Percentiles rank a stretch among this genome's conserved stretches.
Conservation (phyloP, 2,113 vertebrate genomes). For the Aegithalos caudatus region DNA sequence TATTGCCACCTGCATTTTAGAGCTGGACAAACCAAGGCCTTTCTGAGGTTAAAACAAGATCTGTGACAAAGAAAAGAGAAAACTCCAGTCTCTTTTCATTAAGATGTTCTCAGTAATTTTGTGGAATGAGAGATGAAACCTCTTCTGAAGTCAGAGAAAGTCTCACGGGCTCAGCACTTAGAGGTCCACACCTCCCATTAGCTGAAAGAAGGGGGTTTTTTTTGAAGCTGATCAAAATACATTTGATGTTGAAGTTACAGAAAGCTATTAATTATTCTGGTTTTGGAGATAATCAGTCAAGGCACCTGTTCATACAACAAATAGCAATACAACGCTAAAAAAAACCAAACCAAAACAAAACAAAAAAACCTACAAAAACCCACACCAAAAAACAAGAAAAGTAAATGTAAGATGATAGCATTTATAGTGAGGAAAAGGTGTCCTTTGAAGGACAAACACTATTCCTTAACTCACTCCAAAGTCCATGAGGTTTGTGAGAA, state of each 20-base stretch:
- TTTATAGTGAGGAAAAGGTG: neutral
- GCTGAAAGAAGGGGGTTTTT: neutral
- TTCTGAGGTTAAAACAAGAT: neutral
- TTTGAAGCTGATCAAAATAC: conserved; percentile 6
- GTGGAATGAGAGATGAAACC: neutral
- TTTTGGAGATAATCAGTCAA: neutral
- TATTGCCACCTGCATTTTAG: neutral
- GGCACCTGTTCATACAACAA: neutral
- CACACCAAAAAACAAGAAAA: neutral
- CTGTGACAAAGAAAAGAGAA: neutral
- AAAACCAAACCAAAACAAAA: too few relatives aligned
- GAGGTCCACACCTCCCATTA: neutral
- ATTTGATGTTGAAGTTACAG: neutral
- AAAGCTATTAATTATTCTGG: conserved; percentile 9
- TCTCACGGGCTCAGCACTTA: neutral
- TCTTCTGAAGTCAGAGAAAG: conserved; percentile 7
- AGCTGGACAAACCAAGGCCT: neutral
- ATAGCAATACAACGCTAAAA: neutral
- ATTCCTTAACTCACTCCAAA: neutral
- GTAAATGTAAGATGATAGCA: neutral
- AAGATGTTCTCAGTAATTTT: neutral
- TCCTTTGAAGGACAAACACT: neutral
- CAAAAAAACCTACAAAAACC: too few relatives aligned
- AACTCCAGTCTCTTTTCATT: neutral
- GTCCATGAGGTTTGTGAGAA: neutral